Evolutionary conservation across 2,888 invertebrate species (phyloP).

Genomic region (Athetis lepigone): DNA sequence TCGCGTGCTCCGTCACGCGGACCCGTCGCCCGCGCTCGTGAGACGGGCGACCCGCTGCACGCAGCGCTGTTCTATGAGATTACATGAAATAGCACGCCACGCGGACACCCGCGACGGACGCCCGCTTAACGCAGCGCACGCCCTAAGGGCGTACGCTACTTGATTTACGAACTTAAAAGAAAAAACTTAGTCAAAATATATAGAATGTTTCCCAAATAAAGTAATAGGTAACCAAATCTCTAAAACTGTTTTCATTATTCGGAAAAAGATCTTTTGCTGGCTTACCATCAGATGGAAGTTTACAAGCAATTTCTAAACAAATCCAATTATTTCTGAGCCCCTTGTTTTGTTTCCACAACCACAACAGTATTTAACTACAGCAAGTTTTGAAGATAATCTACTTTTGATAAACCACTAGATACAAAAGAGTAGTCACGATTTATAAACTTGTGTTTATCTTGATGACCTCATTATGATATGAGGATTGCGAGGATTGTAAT

Average conservation of each 20-base stretch:
- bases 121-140: too few species aligned
- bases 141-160: too few species aligned
- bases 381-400: slow-evolving; percentile 3
- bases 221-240: neutral
- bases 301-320: slow-evolving; percentile 4
- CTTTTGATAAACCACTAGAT: neutral
- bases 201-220: too few species aligned
- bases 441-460: neutral
- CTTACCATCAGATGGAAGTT: neutral
- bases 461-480: neutral
- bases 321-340: neutral
- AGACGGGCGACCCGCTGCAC: too few species aligned
- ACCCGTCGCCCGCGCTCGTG: too few species aligned
- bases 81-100: too few species aligned
- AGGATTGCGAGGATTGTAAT: slow-evolving; percentile 8
- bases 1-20: too few species aligned
- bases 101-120: too few species aligned
- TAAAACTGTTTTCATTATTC: neutral
- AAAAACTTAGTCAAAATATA: too few species aligned
- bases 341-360: slow-evolving; percentile 6
- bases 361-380: neutral
- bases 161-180: too few species aligned
- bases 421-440: neutral
- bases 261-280: neutral
- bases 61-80: too few species aligned